phyloP scores from a whole-genome alignment of 2,113 vertebrate genomes.

The Mixornis gularis region DNA sequence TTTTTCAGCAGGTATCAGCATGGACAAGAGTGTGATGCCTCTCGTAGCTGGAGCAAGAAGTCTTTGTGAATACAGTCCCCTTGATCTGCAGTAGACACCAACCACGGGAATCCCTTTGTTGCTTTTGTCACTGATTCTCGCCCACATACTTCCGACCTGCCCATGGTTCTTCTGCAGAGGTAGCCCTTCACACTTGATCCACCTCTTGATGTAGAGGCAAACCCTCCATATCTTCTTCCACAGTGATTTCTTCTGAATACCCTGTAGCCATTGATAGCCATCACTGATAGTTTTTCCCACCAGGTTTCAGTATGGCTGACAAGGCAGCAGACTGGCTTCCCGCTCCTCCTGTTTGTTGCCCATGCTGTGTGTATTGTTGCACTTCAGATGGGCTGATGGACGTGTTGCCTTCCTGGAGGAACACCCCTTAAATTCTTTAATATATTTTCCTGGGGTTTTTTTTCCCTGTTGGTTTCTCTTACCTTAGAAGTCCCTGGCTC shows the following conservation, averaged over 20 bases:
- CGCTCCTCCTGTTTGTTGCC: neutral
- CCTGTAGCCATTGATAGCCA: accelerated
- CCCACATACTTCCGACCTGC: neutral
- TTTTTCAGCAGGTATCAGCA: neutral
- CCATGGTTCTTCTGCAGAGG: neutral
- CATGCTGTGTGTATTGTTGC: neutral
- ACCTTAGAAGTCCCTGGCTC: neutral
- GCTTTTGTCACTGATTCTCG: neutral
- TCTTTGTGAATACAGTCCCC: neutral
- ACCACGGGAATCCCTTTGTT: neutral
- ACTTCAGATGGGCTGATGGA: neutral
- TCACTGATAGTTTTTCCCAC: neutral
- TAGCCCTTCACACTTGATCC: neutral
- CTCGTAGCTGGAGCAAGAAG: neutral
- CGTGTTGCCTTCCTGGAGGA: neutral
- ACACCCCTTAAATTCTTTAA: neutral
- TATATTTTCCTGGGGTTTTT: neutral
- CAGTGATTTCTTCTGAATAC: neutral
- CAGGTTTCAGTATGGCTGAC: neutral
- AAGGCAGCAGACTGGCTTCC: neutral
- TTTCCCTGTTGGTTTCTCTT: neutral
- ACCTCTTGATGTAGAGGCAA: neutral
- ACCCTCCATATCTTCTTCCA: neutral
- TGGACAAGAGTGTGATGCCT: neutral
- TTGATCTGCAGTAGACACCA: neutral